Conservation (phyloP, 2,113 vertebrate genomes). For the Sceloporus tristichus region DNA sequence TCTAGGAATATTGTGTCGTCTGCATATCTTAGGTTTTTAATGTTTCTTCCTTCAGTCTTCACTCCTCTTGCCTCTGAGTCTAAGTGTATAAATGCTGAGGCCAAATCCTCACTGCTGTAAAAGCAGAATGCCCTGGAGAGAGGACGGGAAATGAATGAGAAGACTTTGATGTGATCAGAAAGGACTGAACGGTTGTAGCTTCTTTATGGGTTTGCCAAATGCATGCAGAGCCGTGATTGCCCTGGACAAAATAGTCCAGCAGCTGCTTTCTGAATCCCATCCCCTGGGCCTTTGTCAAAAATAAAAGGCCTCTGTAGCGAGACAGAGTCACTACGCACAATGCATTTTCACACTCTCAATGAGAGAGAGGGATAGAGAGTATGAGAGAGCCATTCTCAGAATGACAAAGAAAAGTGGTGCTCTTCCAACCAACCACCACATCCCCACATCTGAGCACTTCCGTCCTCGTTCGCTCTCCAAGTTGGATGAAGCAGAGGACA, state of each 20-base stretch:
- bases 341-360: background rate
- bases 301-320: background rate
- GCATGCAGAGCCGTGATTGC: no score
- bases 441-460: conserved; percentile 20
- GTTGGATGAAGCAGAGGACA: conserved; percentile 10
- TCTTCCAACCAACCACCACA: background rate
- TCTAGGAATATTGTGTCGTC: no score
- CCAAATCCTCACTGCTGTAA: background rate
- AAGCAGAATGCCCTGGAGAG: background rate
- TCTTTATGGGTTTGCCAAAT: background rate
- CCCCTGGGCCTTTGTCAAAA: background rate
- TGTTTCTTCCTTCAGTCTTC: no score
- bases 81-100: background rate
- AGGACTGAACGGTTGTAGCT: background rate
- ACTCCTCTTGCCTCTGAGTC: no score
- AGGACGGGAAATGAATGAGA: background rate
- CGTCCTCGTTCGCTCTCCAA: conserved; percentile 5
- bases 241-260: background rate
- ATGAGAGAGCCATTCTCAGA: background rate
- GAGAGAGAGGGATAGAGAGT: background rate
- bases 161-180: no score
- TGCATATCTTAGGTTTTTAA: no score
- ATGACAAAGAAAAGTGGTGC: background rate
- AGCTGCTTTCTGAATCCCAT: no score
- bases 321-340: background rate